phyloP scores from a whole-genome alignment of 2,888 invertebrate genomes.

The Phyto melanocephala region DNA sequence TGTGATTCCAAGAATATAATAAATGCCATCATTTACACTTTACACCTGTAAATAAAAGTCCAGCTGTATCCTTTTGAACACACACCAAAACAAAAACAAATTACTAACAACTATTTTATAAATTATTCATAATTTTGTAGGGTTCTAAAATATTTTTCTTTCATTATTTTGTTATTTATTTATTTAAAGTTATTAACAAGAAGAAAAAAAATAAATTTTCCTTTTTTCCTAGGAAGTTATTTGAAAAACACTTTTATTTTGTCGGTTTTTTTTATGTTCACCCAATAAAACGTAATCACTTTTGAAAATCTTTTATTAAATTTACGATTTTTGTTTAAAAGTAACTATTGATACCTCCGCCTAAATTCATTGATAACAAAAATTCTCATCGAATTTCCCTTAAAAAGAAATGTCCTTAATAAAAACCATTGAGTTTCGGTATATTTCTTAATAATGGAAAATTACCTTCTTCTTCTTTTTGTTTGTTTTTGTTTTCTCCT shows the following conservation, averaged over 20 bases:
- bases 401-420: background rate
- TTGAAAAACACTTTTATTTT: constrained; percentile 5
- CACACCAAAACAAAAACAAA: background rate
- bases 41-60: background rate
- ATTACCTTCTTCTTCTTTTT: background rate
- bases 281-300: constrained; percentile 23
- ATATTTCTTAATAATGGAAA: background rate
- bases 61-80: too few species aligned
- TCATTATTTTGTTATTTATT: too few species aligned
- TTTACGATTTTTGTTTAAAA: constrained; percentile 11
- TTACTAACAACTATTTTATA: background rate
- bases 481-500: too few species aligned
- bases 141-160: background rate
- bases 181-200: too few species aligned
- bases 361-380: constrained; percentile 50
- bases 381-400: constrained; percentile 1
- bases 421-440: background rate
- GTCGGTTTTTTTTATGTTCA: background rate
- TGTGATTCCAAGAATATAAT: background rate
- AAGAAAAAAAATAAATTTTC: background rate
- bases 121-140: constrained; percentile 3
- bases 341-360: background rate
- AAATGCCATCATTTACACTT: background rate
- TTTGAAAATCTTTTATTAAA: constrained; percentile 24
- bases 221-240: constrained; percentile 23